Evolutionary conservation across 2,113 vertebrate genomes (phyloP).

Genomic region (western clawed frog (Xenopus tropicalis)): DNA sequence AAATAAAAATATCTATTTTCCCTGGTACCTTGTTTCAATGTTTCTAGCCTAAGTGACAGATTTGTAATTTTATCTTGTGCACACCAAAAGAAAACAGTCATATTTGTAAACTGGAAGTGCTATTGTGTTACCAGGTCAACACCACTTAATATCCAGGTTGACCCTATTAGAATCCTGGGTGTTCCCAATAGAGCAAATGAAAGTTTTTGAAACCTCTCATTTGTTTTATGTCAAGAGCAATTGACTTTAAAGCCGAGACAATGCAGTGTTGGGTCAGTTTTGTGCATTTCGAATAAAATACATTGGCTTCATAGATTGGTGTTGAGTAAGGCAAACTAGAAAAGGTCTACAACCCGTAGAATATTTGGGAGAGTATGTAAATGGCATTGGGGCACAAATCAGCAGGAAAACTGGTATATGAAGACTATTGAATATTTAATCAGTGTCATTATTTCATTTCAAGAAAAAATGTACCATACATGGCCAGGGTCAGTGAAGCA

Average conservation of each 20-base stretch:
- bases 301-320: constrained; percentile 12
- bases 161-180: constrained; percentile 32
- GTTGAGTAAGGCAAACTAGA: constrained; percentile 23
- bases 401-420: too few species aligned
- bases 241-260: constrained; percentile 27
- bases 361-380: constrained; percentile 1
- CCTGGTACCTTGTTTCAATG: background rate
- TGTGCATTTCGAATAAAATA: constrained; percentile 27
- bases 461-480: too few species aligned
- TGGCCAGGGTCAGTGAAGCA: too few species aligned
- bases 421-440: too few species aligned
- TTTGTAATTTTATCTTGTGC: constrained; percentile 17
- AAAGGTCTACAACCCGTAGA: constrained; percentile 7
- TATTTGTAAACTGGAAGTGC: constrained; percentile 28
- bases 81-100: constrained; percentile 9
- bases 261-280: constrained; percentile 20
- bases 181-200: constrained; percentile 28
- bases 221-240: constrained; percentile 44
- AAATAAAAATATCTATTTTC: background rate
- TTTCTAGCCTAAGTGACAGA: background rate
- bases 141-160: constrained; percentile 37
- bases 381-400: background rate
- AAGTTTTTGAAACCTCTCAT: constrained; percentile 37
- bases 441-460: too few species aligned
- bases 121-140: constrained; percentile 17